These are phyloP conservation scores for Pocillopora verrucosa DNA, from an alignment of 64 coral and sea anemone genomes.

Conservation along the genomic window DNA sequence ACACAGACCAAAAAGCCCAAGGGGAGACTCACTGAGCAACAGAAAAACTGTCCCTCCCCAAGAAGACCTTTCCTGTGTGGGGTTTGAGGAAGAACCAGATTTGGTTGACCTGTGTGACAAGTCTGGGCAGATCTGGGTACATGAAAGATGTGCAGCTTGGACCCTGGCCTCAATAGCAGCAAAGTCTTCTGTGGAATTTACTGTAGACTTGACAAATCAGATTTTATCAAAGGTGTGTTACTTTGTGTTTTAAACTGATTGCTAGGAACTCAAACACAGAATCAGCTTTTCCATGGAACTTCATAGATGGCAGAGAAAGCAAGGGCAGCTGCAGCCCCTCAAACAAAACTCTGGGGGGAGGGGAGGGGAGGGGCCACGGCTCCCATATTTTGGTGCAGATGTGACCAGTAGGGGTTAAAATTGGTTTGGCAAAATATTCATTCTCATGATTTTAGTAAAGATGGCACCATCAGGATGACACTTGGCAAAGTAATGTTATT, in stretches of 20 bases:
- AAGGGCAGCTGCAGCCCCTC: too few relatives aligned
- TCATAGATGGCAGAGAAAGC: too few relatives aligned
- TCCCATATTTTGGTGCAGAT: too few relatives aligned
- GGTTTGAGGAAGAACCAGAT: conserved; percentile 64
- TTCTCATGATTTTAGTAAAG: too few relatives aligned
- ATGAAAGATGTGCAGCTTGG: conserved; percentile 96
- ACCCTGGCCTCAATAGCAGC: conserved; percentile 79
- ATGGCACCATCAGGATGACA: too few relatives aligned
- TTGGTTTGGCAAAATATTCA: too few relatives aligned
- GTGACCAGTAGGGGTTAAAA: too few relatives aligned
- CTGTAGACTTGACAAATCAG: conserved; percentile 81
- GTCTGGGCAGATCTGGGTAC: conserved; percentile 85
- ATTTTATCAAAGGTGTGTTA: conserved; percentile 76
- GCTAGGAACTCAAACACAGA: too few relatives aligned
- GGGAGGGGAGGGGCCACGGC: too few relatives aligned
- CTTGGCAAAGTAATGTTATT: too few relatives aligned
- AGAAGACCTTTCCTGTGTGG: conserved; percentile 66
- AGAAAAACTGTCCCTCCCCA: not conserved
- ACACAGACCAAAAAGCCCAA: conserved; percentile 3
- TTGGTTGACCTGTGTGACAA: conserved; percentile 68
- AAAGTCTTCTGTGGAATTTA: conserved; percentile 54
- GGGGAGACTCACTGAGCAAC: not conserved
- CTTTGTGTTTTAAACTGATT: not conserved
- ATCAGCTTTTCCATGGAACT: too few relatives aligned
- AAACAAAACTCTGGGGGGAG: too few relatives aligned